These are phyloP conservation scores for Platycheirus rosarum DNA, from an alignment of 2,888 invertebrate species.

Conservation along the genomic window DNA sequence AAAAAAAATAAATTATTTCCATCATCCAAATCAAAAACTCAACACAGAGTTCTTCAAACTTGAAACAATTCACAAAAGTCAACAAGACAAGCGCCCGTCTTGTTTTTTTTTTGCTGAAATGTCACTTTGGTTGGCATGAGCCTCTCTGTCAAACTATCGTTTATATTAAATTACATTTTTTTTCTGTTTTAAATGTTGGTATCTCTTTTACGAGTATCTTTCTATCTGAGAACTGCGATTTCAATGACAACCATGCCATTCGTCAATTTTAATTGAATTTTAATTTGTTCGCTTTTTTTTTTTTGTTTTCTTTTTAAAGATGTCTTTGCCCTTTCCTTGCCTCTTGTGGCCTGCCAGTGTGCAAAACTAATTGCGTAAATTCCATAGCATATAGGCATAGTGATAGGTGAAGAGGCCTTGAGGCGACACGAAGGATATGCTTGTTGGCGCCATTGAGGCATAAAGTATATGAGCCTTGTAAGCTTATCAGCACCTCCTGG, in stretches of 20 bases:
- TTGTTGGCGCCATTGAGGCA: slow-evolving; percentile 72
- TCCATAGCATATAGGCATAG: slow-evolving; percentile 41
- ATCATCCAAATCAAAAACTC: slow-evolving; percentile 23
- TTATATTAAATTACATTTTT: slow-evolving; percentile 58
- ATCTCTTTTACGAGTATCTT: slow-evolving; percentile 55
- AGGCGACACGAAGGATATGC: slow-evolving; percentile 71
- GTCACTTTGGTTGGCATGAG: slow-evolving; percentile 51
- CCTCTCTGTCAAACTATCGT: slow-evolving; percentile 62
- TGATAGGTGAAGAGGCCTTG: slow-evolving; percentile 40
- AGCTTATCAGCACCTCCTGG: slow-evolving; percentile 73
- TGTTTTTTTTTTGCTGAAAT: slow-evolving; percentile 30
- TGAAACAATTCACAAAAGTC: slow-evolving; percentile 4
- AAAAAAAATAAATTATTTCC: slow-evolving; percentile 51
- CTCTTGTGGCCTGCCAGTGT: slow-evolving; percentile 25
- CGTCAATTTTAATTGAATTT: slow-evolving; percentile 74
- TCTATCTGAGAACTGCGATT: slow-evolving; percentile 70
- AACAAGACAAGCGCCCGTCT: slow-evolving; percentile 22
- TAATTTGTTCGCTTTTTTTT: slow-evolving; percentile 47
- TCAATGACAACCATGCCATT: slow-evolving; percentile 71
- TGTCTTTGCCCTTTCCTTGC: slow-evolving; percentile 11
- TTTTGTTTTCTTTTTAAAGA: slow-evolving; percentile 14
- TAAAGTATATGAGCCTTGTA: slow-evolving; percentile 59
- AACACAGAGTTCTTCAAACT: slow-evolving; percentile 38
- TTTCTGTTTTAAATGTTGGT: slow-evolving; percentile 26
- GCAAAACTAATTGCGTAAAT: slow-evolving; percentile 73